Percentiles rank a stretch among this genome's conserved stretches.
Evolutionary conservation across 2,113 vertebrate species (phyloP).

Genomic region (Pangasianodon hypophthalmus): DNA sequence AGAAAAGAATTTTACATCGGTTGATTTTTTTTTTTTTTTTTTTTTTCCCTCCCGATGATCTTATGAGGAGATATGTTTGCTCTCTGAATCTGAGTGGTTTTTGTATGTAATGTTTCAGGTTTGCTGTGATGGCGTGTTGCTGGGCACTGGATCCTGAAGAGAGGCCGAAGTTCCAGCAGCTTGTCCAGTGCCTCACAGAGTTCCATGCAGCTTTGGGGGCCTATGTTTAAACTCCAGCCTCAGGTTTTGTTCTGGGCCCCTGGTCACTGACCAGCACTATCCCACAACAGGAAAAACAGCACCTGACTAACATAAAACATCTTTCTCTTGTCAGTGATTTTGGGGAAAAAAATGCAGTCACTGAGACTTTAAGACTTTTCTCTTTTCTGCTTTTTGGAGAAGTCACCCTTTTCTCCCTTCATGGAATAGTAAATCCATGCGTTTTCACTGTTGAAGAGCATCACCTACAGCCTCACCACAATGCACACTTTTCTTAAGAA

Average conservation of each 20-base stretch:
- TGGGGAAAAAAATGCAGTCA: slow-evolving; percentile 43
- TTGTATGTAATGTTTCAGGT: slow-evolving; percentile 70
- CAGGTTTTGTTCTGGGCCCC: slow-evolving; percentile 48
- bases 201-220: slow-evolving; percentile 95
- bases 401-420: slow-evolving; percentile 1
- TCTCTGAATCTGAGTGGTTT: not conserved
- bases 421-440: slow-evolving; percentile 1
- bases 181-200: slow-evolving; percentile 98
- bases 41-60: not conserved
- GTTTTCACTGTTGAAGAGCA: slow-evolving; percentile 7
- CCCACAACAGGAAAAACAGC: slow-evolving; percentile 72
- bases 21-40: not conserved
- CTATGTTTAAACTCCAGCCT: slow-evolving; percentile 81
- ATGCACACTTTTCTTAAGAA: slow-evolving; percentile 5
- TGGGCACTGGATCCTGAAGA: slow-evolving; percentile 98
- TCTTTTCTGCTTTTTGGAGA: slow-evolving; percentile 24
- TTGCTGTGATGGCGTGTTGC: slow-evolving; percentile 99
- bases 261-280: slow-evolving; percentile 58
- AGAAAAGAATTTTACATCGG: not conserved
- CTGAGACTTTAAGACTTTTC: slow-evolving; percentile 14
- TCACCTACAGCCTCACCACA: not conserved
- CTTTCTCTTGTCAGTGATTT: slow-evolving; percentile 61
- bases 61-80: not conserved
- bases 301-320: slow-evolving; percentile 74
- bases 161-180: slow-evolving; percentile 97